A percentile compares a stretch with the other conserved stretches of the same genome.
Evolutionary conservation across 2,888 invertebrate genomes (phyloP).

Genomic region (Drosophila kanekoi): DNA sequence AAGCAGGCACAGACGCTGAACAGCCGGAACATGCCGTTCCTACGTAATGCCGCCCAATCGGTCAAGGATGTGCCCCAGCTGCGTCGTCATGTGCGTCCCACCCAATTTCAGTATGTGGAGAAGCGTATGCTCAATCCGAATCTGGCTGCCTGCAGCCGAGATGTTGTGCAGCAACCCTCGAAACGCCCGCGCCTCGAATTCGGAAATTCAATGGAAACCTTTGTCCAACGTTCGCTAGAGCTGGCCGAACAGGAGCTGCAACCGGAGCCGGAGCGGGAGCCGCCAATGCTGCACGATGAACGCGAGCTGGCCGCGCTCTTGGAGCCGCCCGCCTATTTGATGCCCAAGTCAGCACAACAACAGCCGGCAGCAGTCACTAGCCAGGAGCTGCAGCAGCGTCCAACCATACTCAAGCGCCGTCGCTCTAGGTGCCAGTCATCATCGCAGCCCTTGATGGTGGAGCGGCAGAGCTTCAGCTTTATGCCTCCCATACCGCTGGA

Average conservation of each 20-base stretch:
- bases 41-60: slow-evolving; percentile 72
- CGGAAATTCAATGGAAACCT: slow-evolving; percentile 14
- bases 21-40: slow-evolving; percentile 80
- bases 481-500: slow-evolving; percentile 42
- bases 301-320: slow-evolving; percentile 22
- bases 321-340: slow-evolving; percentile 37
- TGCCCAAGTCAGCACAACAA: neutral
- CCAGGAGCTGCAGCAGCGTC: neutral
- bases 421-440: neutral
- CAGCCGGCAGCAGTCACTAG: neutral
- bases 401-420: slow-evolving; percentile 33
- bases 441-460: neutral
- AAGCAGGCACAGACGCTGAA: slow-evolving; percentile 46
- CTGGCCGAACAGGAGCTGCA: neutral
- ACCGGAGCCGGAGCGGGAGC: neutral
- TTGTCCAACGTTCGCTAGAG: neutral
- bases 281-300: neutral
- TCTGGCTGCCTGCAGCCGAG: neutral
- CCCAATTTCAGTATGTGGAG: slow-evolving; percentile 58
- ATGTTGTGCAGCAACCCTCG: slow-evolving; percentile 8
- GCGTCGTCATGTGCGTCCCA: slow-evolving; percentile 72
- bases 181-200: slow-evolving; percentile 45
- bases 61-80: slow-evolving; percentile 7
- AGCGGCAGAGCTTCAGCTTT: slow-evolving; percentile 27
- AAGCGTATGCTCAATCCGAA: slow-evolving; percentile 62